Evolutionary conservation across 1,140 invertebrate species (phyloP).

Genomic region (Mactra quadrangularis): DNA sequence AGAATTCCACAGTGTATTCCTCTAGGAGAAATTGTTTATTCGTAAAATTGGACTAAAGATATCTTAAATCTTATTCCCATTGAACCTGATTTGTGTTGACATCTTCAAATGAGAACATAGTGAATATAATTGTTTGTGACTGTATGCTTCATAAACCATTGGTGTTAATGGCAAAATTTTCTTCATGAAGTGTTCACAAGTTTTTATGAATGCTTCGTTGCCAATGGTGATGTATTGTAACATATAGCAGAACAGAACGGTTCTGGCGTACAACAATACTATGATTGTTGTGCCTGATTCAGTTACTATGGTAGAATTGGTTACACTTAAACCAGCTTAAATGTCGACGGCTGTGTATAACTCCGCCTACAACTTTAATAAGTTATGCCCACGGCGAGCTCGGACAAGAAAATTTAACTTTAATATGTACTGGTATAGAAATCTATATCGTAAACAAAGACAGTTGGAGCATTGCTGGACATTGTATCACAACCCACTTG

Average conservation of each 20-base stretch:
- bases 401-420: conserved; percentile 61
- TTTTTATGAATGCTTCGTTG: too few species aligned
- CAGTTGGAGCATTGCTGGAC: conserved; percentile 51
- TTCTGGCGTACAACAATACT: too few species aligned
- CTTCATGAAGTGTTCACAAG: too few species aligned
- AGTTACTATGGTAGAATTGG: too few species aligned
- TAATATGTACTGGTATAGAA: conserved; percentile 60
- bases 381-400: conserved; percentile 39
- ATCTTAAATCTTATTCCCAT: neutral
- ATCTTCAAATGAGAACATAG: too few species aligned
- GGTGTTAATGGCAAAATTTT: too few species aligned
- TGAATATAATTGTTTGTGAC: too few species aligned
- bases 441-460: conserved; percentile 45
- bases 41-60: conserved; percentile 4
- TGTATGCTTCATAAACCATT: too few species aligned
- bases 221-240: too few species aligned
- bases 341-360: conserved; percentile 43
- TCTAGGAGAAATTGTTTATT: conserved; percentile 22
- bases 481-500: conserved; percentile 56
- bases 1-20: conserved; percentile 6
- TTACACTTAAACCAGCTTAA: conserved; percentile 48
- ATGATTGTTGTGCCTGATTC: too few species aligned
- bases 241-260: too few species aligned
- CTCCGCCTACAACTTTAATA: conserved; percentile 53
- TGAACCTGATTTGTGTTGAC: too few species aligned